A percentile compares a stretch with the other conserved stretches of the same genome.
Conservation (phyloP, 2,113 vertebrate genomes). For the Falcunculus frontatus region DNA sequence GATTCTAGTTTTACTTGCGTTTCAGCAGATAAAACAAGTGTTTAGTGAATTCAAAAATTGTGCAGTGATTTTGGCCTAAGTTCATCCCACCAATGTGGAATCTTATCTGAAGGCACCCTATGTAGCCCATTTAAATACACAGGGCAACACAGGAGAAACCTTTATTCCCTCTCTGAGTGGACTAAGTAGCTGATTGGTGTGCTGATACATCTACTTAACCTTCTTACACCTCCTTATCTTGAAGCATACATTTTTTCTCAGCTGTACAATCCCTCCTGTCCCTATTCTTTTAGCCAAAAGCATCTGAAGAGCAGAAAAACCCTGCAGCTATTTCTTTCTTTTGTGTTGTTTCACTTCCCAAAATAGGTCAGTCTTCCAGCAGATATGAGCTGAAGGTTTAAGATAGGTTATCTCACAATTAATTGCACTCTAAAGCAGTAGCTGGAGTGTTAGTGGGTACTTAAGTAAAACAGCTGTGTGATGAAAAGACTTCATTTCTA, state of each 20-base stretch:
- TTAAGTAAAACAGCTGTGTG: background rate
- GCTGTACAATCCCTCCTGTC: background rate
- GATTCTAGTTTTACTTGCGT: background rate
- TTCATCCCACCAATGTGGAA: background rate
- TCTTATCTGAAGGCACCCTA: background rate
- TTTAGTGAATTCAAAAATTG: background rate
- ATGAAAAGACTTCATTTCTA: constrained; percentile 9
- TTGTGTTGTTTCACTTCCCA: background rate
- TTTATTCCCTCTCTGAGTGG: background rate
- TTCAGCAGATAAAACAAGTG: background rate
- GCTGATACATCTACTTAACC: background rate
- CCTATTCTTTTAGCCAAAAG: background rate
- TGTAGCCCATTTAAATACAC: background rate
- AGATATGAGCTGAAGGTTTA: background rate
- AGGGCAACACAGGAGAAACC: background rate
- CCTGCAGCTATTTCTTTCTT: background rate
- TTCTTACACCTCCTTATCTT: background rate
- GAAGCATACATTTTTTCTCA: background rate
- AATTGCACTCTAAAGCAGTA: background rate
- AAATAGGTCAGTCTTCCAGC: background rate
- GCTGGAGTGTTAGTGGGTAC: background rate
- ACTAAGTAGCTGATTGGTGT: background rate
- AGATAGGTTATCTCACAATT: background rate
- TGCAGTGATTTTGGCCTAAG: background rate
- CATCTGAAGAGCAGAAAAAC: background rate